Conservation (phyloP, 2,113 vertebrate species). For the Gallinago undulata region DNA sequence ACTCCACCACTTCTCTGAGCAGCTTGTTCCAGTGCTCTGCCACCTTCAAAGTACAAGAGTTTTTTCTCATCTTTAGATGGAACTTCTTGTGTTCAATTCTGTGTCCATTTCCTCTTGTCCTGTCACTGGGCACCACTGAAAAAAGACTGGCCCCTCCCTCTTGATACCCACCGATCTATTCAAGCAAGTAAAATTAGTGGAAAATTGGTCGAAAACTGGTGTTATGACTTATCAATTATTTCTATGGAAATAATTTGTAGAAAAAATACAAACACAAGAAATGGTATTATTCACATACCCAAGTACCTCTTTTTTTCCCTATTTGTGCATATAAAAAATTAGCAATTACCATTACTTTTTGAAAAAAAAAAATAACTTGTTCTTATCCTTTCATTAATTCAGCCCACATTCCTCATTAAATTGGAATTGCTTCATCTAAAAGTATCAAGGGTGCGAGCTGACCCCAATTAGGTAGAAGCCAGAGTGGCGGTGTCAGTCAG, state of each 20-base stretch:
- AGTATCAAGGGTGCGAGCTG: neutral
- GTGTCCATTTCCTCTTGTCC: too few species aligned
- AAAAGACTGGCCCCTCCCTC: too few species aligned
- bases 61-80: too few species aligned
- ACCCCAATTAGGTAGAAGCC: neutral
- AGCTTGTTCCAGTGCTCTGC: too few species aligned
- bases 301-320: neutral
- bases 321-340: neutral
- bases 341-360: neutral
- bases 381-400: neutral
- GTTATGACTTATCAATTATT: neutral
- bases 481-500: rapidly evolving
- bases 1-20: too few species aligned
- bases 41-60: too few species aligned
- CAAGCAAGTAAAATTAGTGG: neutral
- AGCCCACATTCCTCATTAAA: neutral
- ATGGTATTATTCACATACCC: neutral
- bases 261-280: neutral
- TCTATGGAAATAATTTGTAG: neutral
- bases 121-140: too few species aligned
- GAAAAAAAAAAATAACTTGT: neutral
- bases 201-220: neutral
- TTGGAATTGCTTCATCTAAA: neutral
- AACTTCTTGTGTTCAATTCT: too few species aligned
- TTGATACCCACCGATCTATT: neutral